These are phyloP conservation scores for Euwallacea fornicatus DNA, from an alignment of 1,140 invertebrate species.

Conservation along the genomic window DNA sequence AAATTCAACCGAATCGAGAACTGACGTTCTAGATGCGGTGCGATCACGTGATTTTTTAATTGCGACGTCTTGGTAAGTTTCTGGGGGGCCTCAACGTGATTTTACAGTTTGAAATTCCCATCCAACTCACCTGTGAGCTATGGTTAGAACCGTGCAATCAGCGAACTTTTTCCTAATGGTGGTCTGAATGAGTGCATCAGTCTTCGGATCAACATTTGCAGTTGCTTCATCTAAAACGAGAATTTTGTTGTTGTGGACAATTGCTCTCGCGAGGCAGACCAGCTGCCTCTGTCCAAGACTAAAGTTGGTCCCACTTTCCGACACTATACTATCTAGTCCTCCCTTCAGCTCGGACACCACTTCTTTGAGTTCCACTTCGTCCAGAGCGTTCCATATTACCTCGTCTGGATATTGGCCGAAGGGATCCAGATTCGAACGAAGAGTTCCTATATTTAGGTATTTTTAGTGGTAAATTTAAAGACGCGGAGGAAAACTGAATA, in stretches of 20 bases:
- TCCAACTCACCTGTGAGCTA: conserved; percentile 55
- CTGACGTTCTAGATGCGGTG: background rate
- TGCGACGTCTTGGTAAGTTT: background rate
- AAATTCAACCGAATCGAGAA: no score
- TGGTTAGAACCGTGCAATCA: conserved; percentile 67
- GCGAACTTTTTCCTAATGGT: conserved; percentile 64
- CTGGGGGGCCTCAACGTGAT: background rate
- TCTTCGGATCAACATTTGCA: conserved; percentile 68
- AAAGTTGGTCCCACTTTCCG: conserved; percentile 66
- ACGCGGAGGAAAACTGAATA: no score
- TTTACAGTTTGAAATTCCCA: background rate
- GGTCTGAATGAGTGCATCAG: conserved; percentile 66
- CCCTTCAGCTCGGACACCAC: conserved; percentile 50
- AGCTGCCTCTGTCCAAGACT: conserved; percentile 75
- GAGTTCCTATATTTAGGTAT: conserved; percentile 41
- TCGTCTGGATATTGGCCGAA: conserved; percentile 63
- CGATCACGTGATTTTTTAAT: background rate
- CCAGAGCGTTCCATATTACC: conserved; percentile 65
- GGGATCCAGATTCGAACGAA: conserved; percentile 70
- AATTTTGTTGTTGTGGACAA: conserved; percentile 67
- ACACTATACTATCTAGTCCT: conserved; percentile 56
- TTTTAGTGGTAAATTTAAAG: no score
- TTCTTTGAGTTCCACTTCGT: conserved; percentile 60
- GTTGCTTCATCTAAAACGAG: conserved; percentile 75
- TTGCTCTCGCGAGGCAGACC: conserved; percentile 74